phyloP scores from a whole-genome alignment of 2,113 vertebrate species.

The Istiophorus platypterus region DNA sequence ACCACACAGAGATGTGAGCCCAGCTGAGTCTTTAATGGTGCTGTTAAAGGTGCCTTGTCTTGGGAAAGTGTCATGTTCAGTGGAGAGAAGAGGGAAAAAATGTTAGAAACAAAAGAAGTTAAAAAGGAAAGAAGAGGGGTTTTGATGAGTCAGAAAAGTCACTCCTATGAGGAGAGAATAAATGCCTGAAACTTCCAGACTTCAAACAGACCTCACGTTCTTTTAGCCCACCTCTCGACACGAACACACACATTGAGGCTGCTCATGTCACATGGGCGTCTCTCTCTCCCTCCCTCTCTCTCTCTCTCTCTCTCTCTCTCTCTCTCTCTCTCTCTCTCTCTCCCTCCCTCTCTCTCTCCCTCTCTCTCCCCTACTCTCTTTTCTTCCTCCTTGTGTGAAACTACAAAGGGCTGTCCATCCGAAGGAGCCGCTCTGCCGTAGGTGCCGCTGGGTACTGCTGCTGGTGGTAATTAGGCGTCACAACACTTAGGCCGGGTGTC shows the following conservation, averaged over 20 bases:
- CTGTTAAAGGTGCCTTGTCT: conserved; percentile 50
- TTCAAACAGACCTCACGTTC: conserved; percentile 65
- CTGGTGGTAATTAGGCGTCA: conserved; percentile 84
- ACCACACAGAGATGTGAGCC: conserved; percentile 26
- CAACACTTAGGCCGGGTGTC: conserved; percentile 79
- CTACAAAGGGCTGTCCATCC: conserved; percentile 76
- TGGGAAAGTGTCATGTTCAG: conserved; percentile 61
- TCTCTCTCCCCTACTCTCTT: not conserved
- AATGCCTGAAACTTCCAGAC: conserved; percentile 41
- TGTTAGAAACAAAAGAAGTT: conserved; percentile 48
- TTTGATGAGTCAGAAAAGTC: conserved; percentile 67
- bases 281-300: conserved; percentile 5
- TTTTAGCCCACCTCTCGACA: conserved; percentile 46
- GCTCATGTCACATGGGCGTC: conserved; percentile 22
- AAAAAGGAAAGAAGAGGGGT: conserved; percentile 46
- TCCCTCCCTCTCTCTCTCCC: not conserved
- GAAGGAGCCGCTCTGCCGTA: conserved; percentile 57
- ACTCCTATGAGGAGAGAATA: conserved; percentile 22
- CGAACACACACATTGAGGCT: conserved; percentile 25
- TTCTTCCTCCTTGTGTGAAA: conserved; percentile 56
- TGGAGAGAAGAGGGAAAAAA: not conserved
- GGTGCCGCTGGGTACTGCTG: conserved; percentile 72
- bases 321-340: not conserved
- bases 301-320: not conserved
- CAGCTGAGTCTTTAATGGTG: conserved; percentile 37